Evolutionary conservation across 2,888 invertebrate species (phyloP).

Genomic region (Rugalucina vietnamica): DNA sequence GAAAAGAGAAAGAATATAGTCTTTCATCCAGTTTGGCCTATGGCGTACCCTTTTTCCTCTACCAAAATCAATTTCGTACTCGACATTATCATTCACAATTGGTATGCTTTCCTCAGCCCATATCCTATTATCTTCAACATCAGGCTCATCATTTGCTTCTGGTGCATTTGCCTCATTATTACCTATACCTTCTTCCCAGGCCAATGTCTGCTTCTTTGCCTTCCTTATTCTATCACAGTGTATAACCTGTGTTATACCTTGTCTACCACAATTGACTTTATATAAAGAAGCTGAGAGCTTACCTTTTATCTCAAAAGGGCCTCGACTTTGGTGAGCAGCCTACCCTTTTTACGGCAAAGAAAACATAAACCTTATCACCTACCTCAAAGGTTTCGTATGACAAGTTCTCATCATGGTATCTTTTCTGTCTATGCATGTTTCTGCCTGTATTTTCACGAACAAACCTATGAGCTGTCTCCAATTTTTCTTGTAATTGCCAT

Average conservation of each 20-base stretch:
- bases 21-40: slow-evolving; percentile 6
- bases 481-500: slow-evolving; percentile 36
- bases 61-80: background rate
- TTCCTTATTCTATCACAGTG: slow-evolving; percentile 13
- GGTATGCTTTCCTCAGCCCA: background rate
- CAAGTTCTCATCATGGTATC: no score
- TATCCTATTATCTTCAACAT: background rate
- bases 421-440: slow-evolving; percentile 30
- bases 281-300: slow-evolving; percentile 23
- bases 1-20: slow-evolving; percentile 16
- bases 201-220: slow-evolving; percentile 4
- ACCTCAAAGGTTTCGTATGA: slow-evolving; percentile 12
- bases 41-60: background rate
- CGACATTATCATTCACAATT: background rate
- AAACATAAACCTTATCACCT: slow-evolving; percentile 27
- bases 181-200: background rate
- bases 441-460: slow-evolving; percentile 17
- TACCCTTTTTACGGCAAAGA: slow-evolving; percentile 8
- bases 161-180: no score
- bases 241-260: background rate
- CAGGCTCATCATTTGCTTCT: no score
- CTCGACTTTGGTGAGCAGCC: slow-evolving; percentile 16
- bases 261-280: slow-evolving; percentile 26
- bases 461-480: slow-evolving; percentile 33
- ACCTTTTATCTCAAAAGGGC: slow-evolving; percentile 18